These are phyloP conservation scores for Tachuris rubrigastra DNA, from an alignment of 2,113 vertebrate genomes.

Conservation along the genomic window DNA sequence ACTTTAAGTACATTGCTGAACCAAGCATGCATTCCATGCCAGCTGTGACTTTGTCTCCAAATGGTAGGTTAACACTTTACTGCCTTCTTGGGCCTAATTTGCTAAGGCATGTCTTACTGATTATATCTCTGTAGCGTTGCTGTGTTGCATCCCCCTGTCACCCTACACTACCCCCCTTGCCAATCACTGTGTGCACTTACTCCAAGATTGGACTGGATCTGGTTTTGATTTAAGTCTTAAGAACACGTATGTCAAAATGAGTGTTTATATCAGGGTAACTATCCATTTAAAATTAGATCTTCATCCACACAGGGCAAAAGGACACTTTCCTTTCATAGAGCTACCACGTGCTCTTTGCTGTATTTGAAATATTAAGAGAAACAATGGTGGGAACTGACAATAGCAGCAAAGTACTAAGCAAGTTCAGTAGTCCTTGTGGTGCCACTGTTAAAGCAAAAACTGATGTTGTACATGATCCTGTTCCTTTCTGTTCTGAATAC, in stretches of 20 bases:
- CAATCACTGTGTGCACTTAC: background rate
- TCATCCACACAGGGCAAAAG: background rate
- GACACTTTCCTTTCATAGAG: background rate
- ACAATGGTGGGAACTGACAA: background rate
- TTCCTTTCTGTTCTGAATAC: background rate
- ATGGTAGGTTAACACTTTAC: slow-evolving; percentile 82
- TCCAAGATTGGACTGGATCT: background rate
- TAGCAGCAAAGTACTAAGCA: background rate
- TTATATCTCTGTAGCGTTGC: background rate
- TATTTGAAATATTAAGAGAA: background rate
- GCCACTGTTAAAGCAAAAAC: background rate
- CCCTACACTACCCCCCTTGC: too few species aligned
- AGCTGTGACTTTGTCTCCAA: slow-evolving; percentile 96
- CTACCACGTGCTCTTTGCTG: background rate
- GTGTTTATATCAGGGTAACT: background rate
- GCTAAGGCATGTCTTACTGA: background rate
- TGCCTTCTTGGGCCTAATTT: background rate
- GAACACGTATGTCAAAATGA: background rate
- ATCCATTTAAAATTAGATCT: background rate
- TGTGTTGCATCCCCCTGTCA: background rate
- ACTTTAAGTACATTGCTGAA: slow-evolving; percentile 99
- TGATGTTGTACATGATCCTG: background rate
- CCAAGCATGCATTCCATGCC: slow-evolving; percentile 99
- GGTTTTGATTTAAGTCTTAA: background rate
- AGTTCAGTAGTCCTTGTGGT: background rate